Evolutionary conservation across 2,888 invertebrate genomes (phyloP).

Genomic region (Bombylius discolor): DNA sequence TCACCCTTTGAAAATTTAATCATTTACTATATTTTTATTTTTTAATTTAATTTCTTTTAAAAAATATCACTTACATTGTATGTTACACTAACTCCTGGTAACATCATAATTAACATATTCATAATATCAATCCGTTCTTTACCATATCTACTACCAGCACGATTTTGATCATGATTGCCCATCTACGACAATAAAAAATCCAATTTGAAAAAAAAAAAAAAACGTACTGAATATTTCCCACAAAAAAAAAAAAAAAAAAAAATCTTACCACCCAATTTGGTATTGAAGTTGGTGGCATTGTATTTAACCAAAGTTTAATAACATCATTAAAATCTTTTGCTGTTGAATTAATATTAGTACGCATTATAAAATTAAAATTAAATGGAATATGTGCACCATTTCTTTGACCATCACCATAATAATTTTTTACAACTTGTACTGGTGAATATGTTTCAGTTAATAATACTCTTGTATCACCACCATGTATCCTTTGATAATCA

Average conservation of each 20-base stretch:
- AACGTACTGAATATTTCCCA: not conserved
- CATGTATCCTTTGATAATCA: conserved; percentile 26
- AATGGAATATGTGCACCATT: conserved; percentile 49
- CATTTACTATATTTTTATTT: not conserved
- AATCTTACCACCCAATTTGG: conserved; percentile 54
- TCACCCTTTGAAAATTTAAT: conserved; percentile 43
- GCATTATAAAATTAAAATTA: conserved; percentile 44
- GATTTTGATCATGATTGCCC: conserved; percentile 55
- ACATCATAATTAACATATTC: conserved; percentile 63
- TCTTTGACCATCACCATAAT: conserved; percentile 42
- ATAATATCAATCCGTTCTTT: conserved; percentile 48
- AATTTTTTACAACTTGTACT: conserved; percentile 40
- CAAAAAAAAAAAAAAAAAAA: not conserved
- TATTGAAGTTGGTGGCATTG: conserved; percentile 40
- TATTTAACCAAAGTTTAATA: conserved; percentile 44
- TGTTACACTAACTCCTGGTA: conserved; percentile 73
- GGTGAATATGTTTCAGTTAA: conserved; percentile 50
- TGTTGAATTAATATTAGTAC: conserved; percentile 40
- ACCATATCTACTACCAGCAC: conserved; percentile 51
- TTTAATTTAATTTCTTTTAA: too few species aligned
- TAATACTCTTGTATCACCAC: conserved; percentile 38
- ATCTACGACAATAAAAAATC: conserved; percentile 20
- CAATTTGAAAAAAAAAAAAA: not conserved
- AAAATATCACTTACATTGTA: conserved; percentile 46
- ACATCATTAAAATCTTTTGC: conserved; percentile 40